Evolutionary conservation across 2,888 invertebrate species (phyloP).

Genomic region (Leptopterna dolabrata): DNA sequence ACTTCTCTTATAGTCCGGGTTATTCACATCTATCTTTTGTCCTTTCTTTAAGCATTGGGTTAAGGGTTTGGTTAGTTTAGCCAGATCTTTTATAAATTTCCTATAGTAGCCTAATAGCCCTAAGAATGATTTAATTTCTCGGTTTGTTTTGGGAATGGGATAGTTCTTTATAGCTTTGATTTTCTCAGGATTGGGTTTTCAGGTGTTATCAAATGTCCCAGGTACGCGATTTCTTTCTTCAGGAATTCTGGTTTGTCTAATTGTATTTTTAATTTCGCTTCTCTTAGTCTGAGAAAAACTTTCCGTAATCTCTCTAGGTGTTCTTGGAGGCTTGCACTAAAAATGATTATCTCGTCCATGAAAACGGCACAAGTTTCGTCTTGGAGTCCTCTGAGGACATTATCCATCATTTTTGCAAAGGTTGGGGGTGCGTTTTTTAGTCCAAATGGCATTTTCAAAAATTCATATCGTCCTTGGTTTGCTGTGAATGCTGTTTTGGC

Average conservation of each 20-base stretch:
- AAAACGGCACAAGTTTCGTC: neutral
- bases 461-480: conserved; percentile 37
- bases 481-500: conserved; percentile 50
- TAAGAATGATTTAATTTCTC: neutral
- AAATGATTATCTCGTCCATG: neutral
- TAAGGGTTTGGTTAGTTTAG: neutral
- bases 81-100: neutral
- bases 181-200: neutral
- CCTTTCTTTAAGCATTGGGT: neutral
- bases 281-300: neutral
- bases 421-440: conserved; percentile 43
- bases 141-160: neutral
- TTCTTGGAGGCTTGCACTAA: neutral
- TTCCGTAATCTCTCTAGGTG: neutral
- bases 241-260: neutral
- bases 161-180: neutral
- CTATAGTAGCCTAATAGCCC: neutral
- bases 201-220: neutral
- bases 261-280: neutral
- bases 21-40: neutral
- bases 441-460: conserved; percentile 42
- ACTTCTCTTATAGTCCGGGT: neutral
- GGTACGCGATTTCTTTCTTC: neutral
- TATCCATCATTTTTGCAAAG: conserved; percentile 60
- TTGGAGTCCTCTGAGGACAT: neutral